Percentiles rank a stretch among this genome's conserved stretches.
These are phyloP conservation scores for Minunthozetes semirufus DNA, from an alignment of 2,888 invertebrate species.

Conservation along the genomic window DNA sequence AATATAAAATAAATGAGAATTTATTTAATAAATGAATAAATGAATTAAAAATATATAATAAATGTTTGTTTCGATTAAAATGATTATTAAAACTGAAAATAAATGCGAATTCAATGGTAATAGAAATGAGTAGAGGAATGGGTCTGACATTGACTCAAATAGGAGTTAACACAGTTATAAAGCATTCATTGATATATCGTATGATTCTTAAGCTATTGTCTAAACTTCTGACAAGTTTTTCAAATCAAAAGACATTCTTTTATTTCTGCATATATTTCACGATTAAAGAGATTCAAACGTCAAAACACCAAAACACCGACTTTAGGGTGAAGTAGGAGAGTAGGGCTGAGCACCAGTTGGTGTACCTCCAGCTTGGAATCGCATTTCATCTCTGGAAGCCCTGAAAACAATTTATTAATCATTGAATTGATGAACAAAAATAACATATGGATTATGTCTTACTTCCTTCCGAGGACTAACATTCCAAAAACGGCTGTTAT, in stretches of 20 bases:
- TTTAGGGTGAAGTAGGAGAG: conserved; percentile 38
- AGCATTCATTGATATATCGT: neutral
- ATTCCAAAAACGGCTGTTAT: conserved; percentile 35
- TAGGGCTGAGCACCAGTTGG: conserved; percentile 36
- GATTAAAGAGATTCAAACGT: neutral
- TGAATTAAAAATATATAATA: neutral
- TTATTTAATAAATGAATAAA: neutral
- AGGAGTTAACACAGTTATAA: neutral
- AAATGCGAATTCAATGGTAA: neutral
- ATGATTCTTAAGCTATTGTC: neutral
- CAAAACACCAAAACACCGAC: neutral
- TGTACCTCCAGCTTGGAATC: conserved; percentile 36
- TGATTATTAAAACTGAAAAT: neutral
- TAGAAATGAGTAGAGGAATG: neutral
- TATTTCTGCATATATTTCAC: conserved; percentile 10
- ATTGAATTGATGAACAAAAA: neutral
- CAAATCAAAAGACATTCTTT: conserved; percentile 1
- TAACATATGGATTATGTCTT: too few species aligned
- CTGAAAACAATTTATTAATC: neutral
- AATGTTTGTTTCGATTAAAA: too few species aligned
- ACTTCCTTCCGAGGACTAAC: conserved; percentile 36
- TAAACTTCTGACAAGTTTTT: neutral
- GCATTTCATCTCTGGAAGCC: conserved; percentile 37
- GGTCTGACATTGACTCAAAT: neutral
- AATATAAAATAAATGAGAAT: neutral